These are phyloP conservation scores for Lithobates sylvaticus DNA, from an alignment of 2,797 vertebrate genomes.

Conservation along the genomic window DNA sequence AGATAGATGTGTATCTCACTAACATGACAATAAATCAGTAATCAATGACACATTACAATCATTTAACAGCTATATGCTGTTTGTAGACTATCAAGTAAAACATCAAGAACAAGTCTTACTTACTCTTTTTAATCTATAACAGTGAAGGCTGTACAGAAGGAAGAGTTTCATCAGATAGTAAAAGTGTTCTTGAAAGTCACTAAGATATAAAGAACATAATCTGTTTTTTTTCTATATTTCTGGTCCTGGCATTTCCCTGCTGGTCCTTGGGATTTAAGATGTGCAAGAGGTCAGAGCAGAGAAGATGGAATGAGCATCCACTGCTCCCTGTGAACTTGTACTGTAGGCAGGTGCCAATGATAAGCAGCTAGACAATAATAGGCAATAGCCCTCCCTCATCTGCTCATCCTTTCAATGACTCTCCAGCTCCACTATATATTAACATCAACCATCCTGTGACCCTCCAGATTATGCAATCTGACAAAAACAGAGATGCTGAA, in stretches of 20 bases:
- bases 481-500: conserved; percentile 1
- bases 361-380: conserved; percentile 38
- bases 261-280: not conserved
- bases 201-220: not conserved
- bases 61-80: too few relatives aligned
- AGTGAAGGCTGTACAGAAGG: not conserved
- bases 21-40: not conserved
- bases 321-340: conserved; percentile 54
- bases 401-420: conserved; percentile 48
- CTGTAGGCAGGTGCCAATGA: conserved; percentile 45
- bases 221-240: conserved; percentile 7
- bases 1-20: not conserved
- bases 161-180: not conserved
- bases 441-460: conserved; percentile 46
- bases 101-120: conserved; percentile 1
- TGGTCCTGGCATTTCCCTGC: not conserved
- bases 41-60: not conserved
- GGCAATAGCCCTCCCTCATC: conserved; percentile 53
- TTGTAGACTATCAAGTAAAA: not conserved
- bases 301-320: conserved; percentile 35
- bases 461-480: not conserved
- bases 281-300: conserved; percentile 21
- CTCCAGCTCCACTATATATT: conserved; percentile 43
- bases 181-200: not conserved
- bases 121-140: conserved; percentile 20